phyloP scores from a whole-genome alignment of 2,888 invertebrate species.

The Augiades crinisus region DNA sequence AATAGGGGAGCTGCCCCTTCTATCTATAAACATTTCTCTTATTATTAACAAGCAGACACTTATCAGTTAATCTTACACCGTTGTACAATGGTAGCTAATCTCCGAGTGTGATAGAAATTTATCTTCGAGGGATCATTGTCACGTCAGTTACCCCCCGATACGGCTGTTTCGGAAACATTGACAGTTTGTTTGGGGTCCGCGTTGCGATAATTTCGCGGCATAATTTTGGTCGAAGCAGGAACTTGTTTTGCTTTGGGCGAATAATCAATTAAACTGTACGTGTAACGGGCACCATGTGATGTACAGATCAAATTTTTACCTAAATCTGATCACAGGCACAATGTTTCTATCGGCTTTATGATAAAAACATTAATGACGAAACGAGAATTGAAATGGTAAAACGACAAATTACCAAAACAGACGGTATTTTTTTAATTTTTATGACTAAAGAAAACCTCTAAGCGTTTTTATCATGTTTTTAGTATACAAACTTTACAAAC shows the following conservation, averaged over 20 bases:
- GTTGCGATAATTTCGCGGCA: constrained; percentile 24
- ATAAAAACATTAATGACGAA: no score
- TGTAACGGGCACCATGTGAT: no score
- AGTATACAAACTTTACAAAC: no score
- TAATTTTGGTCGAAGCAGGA: constrained; percentile 12
- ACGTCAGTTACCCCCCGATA: constrained; percentile 48
- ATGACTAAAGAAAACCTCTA: no score
- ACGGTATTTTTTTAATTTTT: no score
- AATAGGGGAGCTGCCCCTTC: constrained; percentile 41
- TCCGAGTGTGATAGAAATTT: constrained; percentile 75
- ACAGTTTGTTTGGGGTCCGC: constrained; percentile 45
- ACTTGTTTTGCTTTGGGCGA: neutral
- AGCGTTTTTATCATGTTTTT: no score
- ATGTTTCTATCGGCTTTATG: no score
- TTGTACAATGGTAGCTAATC: constrained; percentile 73
- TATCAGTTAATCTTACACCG: constrained; percentile 80
- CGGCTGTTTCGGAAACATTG: constrained; percentile 44
- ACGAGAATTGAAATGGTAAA: no score
- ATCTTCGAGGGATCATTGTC: constrained; percentile 67
- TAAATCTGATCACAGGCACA: no score
- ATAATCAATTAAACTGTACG: neutral
- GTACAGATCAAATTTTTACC: no score
- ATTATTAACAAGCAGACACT: constrained; percentile 77
- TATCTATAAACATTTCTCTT: constrained; percentile 67
- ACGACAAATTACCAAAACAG: no score